Base-by-base conservation (phyloP, 2,113 vertebrate genomes). In the Pangasianodon hypophthalmus region DNA sequence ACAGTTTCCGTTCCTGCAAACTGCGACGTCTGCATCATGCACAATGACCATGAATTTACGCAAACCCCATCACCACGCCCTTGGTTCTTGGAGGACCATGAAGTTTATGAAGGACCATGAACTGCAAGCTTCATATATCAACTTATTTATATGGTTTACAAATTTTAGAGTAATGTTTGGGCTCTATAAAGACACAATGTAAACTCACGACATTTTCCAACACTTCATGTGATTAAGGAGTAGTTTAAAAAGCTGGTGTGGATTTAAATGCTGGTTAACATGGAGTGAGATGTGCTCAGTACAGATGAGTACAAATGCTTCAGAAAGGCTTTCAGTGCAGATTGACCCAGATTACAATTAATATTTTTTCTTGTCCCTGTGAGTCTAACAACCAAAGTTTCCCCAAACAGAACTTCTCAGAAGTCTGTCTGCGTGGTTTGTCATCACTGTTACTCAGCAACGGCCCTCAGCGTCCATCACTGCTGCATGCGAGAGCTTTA, bases 361-460 rank as follows among this genome's bases (percentile, higher is more conserved):
- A 46, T 24, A 8, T 21, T 8, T 54, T 81, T 8, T 10, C 16
- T 18, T 11, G 50, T 83, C n/a, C 29, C 80, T 37, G n/a, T 37
- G 52, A 8, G 7, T 83, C 4, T n/a, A 56, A 56, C 19, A 6
- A 13, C 52, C 18, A 0, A 37, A 37, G 32, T 21, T 52, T 79
- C 16, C 50, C 52, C 32, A 37, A 37, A 4, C 14, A 10, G 16
- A 37, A 24, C 52, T 5, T 32, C n/a, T 32, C 81, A 58, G 81
- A 82, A 32, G 3, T 19, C 9, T 13, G 18, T 11, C 32, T 19
- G 8, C 6, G 11, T 80, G 21, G 29, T 32, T 82, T 60, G 1
- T 83, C 19, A 7, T 84, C 19, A 3, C 19, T 32, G 73, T 89
- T 80, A 67, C 83, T 86, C 84, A 44, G 84, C 58, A 80, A 86